Evolutionary conservation across 2,113 vertebrate genomes (phyloP).

Genomic region (Anarhynchus alexandrinus): DNA sequence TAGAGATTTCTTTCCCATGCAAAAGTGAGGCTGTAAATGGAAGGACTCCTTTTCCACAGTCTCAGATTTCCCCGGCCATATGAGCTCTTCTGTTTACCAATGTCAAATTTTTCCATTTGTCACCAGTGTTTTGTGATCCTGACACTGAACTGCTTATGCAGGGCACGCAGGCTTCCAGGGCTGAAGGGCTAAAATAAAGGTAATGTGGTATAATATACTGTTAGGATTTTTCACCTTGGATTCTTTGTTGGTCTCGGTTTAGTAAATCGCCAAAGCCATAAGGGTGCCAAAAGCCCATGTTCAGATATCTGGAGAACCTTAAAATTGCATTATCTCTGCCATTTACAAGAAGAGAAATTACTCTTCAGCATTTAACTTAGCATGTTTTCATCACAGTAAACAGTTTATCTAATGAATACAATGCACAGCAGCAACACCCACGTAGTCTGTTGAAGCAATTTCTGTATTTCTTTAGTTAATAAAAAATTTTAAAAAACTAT

Average conservation of each 20-base stretch:
- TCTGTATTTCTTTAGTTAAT: background rate
- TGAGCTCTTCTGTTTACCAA: too few species aligned
- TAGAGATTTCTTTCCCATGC: background rate
- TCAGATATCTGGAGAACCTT: background rate
- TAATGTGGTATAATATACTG: background rate
- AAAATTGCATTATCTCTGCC: background rate
- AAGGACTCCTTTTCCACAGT: background rate
- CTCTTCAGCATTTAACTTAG: constrained; percentile 51
- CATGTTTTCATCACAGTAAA: constrained; percentile 13
- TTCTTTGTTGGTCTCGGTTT: background rate
- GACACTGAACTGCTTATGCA: background rate
- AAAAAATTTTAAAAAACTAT: background rate
- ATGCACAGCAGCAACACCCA: background rate
- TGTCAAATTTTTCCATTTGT: background rate
- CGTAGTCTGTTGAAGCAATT: background rate
- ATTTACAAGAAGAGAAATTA: constrained; percentile 23
- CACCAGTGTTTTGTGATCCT: background rate
- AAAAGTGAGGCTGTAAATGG: background rate
- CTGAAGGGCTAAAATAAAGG: background rate
- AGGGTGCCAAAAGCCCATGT: background rate
- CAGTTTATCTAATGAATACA: constrained; percentile 2
- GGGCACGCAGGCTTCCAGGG: background rate
- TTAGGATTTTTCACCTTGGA: background rate
- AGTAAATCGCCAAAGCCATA: background rate
- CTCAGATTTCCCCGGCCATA: background rate